Conservation (phyloP, 1,140 invertebrate genomes). For the Cardiocondyla obscurior region DNA sequence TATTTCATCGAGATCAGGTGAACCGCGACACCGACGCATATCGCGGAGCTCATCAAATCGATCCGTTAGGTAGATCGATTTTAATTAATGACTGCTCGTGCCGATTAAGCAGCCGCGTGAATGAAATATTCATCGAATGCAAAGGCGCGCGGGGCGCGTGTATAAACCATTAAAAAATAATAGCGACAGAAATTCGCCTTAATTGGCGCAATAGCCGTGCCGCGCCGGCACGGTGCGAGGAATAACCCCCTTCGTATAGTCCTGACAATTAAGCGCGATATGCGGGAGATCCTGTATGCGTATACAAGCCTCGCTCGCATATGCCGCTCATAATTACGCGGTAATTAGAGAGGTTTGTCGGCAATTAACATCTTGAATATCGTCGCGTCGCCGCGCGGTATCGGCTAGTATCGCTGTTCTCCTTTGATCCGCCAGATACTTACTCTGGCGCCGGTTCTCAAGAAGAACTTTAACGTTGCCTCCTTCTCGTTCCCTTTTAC, state of each 20-base stretch:
- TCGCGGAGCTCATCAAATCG: conserved; percentile 24
- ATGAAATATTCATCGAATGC: conserved; percentile 81
- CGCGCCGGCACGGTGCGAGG: conserved; percentile 10
- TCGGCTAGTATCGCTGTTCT: conserved; percentile 36
- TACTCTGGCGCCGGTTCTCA: background rate
- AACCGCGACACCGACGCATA: background rate
- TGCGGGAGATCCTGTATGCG: conserved; percentile 72
- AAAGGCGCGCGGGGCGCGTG: conserved; percentile 71
- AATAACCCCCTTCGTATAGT: conserved; percentile 50
- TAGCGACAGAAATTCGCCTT: conserved; percentile 79
- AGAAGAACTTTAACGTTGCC: background rate
- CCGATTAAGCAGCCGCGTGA: conserved; percentile 24
- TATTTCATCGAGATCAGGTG: background rate
- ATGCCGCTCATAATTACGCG: conserved; percentile 76
- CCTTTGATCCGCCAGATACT: conserved; percentile 17
- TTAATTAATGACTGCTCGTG: conserved; percentile 61
- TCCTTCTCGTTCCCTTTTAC: background rate
- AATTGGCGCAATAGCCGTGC: conserved; percentile 78
- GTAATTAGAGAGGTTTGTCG: conserved; percentile 82
- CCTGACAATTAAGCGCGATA: conserved; percentile 72
- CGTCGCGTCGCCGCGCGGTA: conserved; percentile 51
- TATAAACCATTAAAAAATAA: conserved; percentile 79
- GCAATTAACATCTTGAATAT: conserved; percentile 80
- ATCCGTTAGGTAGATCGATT: conserved; percentile 31
- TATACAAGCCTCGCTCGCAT: conserved; percentile 41